A percentile compares a stretch with the other conserved stretches of the same genome.
These are phyloP conservation scores for Linnaemya tessellans DNA, from an alignment of 2,888 invertebrate genomes.

Conservation along the genomic window DNA sequence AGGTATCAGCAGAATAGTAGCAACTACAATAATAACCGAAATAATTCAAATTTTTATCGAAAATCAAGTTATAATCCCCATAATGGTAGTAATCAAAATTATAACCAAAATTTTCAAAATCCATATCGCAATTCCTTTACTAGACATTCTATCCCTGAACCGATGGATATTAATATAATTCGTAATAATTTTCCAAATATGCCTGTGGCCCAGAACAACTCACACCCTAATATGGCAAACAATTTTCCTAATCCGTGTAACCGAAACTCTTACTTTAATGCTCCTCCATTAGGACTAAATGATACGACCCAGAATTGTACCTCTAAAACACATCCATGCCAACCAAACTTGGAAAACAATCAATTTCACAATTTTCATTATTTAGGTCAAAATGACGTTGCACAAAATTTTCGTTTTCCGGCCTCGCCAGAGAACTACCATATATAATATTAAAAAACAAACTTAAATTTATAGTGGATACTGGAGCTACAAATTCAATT, in stretches of 20 bases:
- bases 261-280: background rate
- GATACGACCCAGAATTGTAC: background rate
- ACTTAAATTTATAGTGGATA: background rate
- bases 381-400: background rate
- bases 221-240: background rate
- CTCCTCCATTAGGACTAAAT: background rate
- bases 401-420: conserved; percentile 14
- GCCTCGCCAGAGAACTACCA: conserved; percentile 16
- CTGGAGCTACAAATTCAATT: conserved; percentile 29
- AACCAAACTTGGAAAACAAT: no score
- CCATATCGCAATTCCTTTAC: background rate
- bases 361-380: background rate
- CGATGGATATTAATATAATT: conserved; percentile 25
- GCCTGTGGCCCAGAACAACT: background rate
- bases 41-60: background rate
- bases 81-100: background rate
- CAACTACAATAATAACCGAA: no score
- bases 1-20: no score
- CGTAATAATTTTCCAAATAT: background rate
- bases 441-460: conserved; percentile 10
- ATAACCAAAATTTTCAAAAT: background rate
- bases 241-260: background rate
- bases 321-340: no score
- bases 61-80: no score
- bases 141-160: conserved; percentile 1